Base-by-base conservation (phyloP, 2,888 invertebrate species). In the Papilio gigon region DNA sequence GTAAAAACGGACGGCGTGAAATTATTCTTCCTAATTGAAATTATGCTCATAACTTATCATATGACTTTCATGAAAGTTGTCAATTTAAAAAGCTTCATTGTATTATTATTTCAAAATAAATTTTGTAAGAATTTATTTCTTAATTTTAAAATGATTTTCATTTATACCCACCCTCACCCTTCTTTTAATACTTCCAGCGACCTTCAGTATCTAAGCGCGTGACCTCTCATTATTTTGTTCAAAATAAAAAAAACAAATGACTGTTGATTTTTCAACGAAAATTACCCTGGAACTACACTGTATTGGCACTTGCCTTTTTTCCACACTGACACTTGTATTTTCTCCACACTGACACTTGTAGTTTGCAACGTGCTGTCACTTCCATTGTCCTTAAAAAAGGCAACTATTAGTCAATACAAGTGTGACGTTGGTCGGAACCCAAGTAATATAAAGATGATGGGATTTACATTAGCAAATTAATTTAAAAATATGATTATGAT, bases 11-110 rank as follows among this genome's bases (percentile, higher is more conserved):
- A 65, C 76, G 77, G 73, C 75, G 77, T 80, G 71, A 79, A 83
- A 82, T 82, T 84, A 83, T 84, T 86, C 85, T 87, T 88, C 85
- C 84, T 83, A 83, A 84, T 82, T 87, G 83, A 89, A 88, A 86
- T 84, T 87, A 83, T 89, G 91, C 90, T 91, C 90, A 89, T 88
- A 85, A 88, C 85, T 86, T 87, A 85, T 87, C 77, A 79, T 84
- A 84, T 87, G 80, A 84, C 87, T 89, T 90, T 81, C 84, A 84
- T 82, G 82, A 87, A 82, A 80, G 84, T 83, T 87, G 90, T 90
- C 90, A 90, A 90, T 91, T 91, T 89, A 86, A 83, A 87, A 88
- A 82, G 89, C 90, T 91, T 90, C 85, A 90, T 90, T 90, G 90
- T 90, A 89, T 85, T 90, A 89, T 91, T 87, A 89, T 88, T 91